Conservation (phyloP, 92 coral and sea anemone species). For the Umimayanthus kanabou region DNA sequence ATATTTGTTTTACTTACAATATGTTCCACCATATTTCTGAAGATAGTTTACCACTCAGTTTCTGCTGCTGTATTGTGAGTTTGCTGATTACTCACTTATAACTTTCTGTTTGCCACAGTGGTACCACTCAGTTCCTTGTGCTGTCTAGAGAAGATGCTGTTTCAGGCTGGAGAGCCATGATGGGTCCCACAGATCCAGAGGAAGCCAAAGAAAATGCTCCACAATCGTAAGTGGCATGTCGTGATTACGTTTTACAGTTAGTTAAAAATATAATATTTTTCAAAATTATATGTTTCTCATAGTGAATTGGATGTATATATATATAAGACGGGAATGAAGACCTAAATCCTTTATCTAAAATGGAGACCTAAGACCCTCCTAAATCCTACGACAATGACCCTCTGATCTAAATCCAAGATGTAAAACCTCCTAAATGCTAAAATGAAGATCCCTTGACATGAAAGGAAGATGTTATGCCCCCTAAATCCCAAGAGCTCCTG, state of each 20-base stretch:
- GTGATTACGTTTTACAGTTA: background rate
- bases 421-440: too few species aligned
- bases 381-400: too few species aligned
- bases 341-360: too few species aligned
- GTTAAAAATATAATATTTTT: background rate
- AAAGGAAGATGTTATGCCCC: too few species aligned
- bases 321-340: too few species aligned
- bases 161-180: conserved; percentile 91
- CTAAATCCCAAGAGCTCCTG: too few species aligned
- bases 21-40: background rate
- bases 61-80: background rate
- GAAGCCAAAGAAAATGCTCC: conserved; percentile 91
- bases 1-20: too few species aligned
- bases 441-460: too few species aligned
- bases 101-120: conserved; percentile 57
- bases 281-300: too few species aligned
- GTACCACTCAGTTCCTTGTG: conserved; percentile 85
- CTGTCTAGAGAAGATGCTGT: conserved; percentile 96
- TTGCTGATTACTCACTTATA: background rate
- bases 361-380: too few species aligned
- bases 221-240: conserved; percentile 73
- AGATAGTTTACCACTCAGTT: background rate
- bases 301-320: too few species aligned
- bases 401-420: too few species aligned
- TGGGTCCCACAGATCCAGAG: conserved; percentile 99